Base-by-base conservation (phyloP, 30 jellyfish, hydroid and myxozoan genomes). In the Aurelia coerulea region DNA sequence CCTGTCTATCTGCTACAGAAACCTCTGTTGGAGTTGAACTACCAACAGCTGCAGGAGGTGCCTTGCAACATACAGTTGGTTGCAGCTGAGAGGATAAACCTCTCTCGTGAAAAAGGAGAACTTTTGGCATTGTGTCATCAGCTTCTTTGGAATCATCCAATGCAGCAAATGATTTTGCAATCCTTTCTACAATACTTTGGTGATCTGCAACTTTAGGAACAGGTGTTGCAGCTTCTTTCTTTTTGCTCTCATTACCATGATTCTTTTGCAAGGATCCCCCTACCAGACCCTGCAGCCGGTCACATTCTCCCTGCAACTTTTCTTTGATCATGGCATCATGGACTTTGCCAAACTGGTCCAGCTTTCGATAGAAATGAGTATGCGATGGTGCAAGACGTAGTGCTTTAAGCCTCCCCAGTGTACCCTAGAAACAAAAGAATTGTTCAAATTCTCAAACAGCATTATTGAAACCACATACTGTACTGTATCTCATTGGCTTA, bases 311-410 rank as follows among this genome's bases (percentile, higher is more conserved):
- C 41, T 46, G 34, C 41, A 69, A 16, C 13, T 19, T 69, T 34
- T 29, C 62, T 29, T 69, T 69, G 35, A 69, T 29, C 5, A 29
- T 29, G 7, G 34, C 41, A 56, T 69, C 80, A 41, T 69, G 80
- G 80, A 69, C 80, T 69, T 69, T 69, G 34, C 80, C 80, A 69
- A 19, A 69, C 34, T 51, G 60, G 35, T 29, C 58, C 4, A 69
- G 32, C 50, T 69, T 69, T 69, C 80, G 80, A 41, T 69, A 69
- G 31, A 69, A 69, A 29, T 69, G 80, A 69, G 80, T 69, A 29
- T 69, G 80, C 2, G 80, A 69, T 69, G 80, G 80, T 56, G 41
- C 10, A 41, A 69, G 80, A 19, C 80, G 34, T 56, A 69, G 62
- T 69, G 41, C 41, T 46, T 69, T 51, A 29, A 69, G 80, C 41